Conservation (phyloP, 2,797 vertebrate genomes). For the Sebastes hubbsi region DNA sequence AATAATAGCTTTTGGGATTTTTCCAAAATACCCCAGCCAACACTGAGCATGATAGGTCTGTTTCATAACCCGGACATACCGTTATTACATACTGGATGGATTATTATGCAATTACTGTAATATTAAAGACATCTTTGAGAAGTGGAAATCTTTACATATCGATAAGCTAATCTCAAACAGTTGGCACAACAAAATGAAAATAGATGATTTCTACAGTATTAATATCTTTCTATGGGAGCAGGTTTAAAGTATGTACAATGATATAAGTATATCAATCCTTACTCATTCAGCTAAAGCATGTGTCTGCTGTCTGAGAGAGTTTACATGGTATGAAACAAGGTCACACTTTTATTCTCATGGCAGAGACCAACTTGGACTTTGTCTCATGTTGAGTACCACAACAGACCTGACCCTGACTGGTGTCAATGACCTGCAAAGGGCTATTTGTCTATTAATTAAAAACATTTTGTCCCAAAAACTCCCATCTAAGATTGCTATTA, state of each 20-base stretch:
- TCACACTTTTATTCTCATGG: background rate
- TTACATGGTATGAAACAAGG: background rate
- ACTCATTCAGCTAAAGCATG: background rate
- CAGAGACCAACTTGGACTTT: background rate
- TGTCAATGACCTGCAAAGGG: background rate
- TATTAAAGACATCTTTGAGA: background rate
- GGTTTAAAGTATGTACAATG: background rate
- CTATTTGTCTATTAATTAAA: background rate
- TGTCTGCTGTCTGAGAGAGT: background rate
- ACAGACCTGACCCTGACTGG: background rate
- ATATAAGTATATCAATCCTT: background rate
- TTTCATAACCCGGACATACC: constrained; percentile 34
- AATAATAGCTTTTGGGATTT: constrained; percentile 68
- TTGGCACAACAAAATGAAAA: background rate
- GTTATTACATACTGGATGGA: background rate
- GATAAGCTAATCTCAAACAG: background rate
- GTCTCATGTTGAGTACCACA: background rate
- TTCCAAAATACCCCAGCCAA: constrained; percentile 42
- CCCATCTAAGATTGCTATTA: background rate
- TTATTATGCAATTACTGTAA: constrained; percentile 1
- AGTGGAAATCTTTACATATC: background rate
- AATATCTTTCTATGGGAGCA: background rate
- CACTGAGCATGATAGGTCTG: constrained; percentile 36
- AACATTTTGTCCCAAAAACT: background rate
- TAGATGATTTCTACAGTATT: background rate